These are phyloP conservation scores for Glyptemys insculpta DNA, from an alignment of 2,797 vertebrate species.

Conservation along the genomic window DNA sequence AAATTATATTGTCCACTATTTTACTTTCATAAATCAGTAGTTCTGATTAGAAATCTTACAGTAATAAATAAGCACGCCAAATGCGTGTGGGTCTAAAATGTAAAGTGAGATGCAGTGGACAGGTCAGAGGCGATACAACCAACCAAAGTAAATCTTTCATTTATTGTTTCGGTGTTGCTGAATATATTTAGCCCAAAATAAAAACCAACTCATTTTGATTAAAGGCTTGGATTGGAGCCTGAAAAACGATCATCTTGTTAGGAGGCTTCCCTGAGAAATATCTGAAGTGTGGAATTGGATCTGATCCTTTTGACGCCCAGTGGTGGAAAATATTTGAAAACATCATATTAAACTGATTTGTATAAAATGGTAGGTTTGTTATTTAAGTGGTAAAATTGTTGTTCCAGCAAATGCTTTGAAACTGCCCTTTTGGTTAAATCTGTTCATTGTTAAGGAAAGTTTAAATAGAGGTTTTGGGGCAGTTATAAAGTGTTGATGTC, in stretches of 20 bases:
- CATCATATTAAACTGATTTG: conserved; percentile 15
- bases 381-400: background rate
- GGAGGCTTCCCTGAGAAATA: conserved; percentile 2
- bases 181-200: background rate
- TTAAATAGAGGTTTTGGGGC: conserved; percentile 33
- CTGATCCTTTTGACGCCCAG: background rate
- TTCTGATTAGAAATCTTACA: background rate
- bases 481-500: background rate
- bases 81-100: background rate
- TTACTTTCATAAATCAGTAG: background rate
- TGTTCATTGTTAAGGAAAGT: background rate
- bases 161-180: background rate
- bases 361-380: conserved; percentile 3
- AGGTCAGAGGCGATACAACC: background rate
- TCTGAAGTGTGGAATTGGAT: background rate
- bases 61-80: background rate
- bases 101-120: background rate
- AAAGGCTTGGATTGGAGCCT: background rate
- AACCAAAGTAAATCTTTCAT: background rate
- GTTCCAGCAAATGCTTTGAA: conserved; percentile 12
- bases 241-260: background rate
- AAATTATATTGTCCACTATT: background rate
- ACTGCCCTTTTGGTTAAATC: background rate
- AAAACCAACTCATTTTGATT: background rate
- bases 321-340: conserved; percentile 28